Conservation (phyloP, 1,140 invertebrate species). For the Melipona quadrifasciata region DNA sequence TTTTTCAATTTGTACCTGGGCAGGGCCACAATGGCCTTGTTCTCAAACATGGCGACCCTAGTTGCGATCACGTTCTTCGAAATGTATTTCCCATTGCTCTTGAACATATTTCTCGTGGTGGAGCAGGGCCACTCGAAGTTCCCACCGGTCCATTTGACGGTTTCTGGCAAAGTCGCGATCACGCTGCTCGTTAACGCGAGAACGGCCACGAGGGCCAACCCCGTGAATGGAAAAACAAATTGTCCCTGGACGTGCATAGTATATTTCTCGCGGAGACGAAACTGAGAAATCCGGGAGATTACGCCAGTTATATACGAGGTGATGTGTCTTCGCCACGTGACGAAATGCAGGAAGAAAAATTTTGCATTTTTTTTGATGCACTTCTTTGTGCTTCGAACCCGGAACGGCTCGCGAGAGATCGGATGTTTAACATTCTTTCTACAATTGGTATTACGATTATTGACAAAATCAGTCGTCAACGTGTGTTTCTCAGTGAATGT, state of each 20-base stretch:
- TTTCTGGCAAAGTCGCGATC: background rate
- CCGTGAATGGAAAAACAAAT: background rate
- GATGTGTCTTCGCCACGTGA: background rate
- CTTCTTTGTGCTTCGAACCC: background rate
- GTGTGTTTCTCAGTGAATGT: background rate
- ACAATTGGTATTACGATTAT: background rate
- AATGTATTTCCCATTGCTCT: slow-evolving; percentile 82
- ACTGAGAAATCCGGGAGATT: slow-evolving; percentile 54
- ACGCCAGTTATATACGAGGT: slow-evolving; percentile 63
- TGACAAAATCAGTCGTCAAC: background rate
- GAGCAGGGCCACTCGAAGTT: slow-evolving; percentile 83
- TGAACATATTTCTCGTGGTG: slow-evolving; percentile 82
- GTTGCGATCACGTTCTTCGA: slow-evolving; percentile 84
- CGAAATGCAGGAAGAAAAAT: slow-evolving; percentile 45
- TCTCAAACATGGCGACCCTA: slow-evolving; percentile 81
- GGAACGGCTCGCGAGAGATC: background rate
- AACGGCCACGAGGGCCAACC: slow-evolving; percentile 33
- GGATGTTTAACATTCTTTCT: background rate
- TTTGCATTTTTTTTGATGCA: background rate
- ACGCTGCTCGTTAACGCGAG: slow-evolving; percentile 11
- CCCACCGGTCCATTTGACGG: slow-evolving; percentile 79
- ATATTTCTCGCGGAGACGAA: background rate
- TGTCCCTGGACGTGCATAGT: slow-evolving; percentile 21
- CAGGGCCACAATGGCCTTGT: slow-evolving; percentile 82
- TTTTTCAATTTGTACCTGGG: slow-evolving; percentile 78